Conservation (phyloP, 2,888 invertebrate species). For the Galerucella nymphaeae region DNA sequence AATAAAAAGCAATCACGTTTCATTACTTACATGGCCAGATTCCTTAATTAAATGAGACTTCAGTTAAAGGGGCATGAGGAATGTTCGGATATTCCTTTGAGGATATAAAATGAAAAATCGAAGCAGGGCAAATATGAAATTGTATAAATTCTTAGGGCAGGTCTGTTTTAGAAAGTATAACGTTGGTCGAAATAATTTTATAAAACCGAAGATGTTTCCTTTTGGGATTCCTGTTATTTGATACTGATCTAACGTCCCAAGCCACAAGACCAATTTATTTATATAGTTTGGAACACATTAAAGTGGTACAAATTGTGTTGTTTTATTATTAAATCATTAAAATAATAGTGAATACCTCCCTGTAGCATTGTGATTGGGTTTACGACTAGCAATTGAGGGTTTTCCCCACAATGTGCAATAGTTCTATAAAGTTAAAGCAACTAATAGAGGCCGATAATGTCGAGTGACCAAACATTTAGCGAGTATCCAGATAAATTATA, state of each 20-base stretch:
- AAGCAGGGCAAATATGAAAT: not conserved
- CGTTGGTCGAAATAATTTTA: no score
- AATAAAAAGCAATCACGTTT: not conserved
- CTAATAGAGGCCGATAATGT: not conserved
- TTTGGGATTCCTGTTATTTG: no score
- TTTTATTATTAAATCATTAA: no score
- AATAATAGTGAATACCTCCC: not conserved
- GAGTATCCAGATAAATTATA: not conserved
- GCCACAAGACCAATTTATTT: no score
- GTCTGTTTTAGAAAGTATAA: no score
- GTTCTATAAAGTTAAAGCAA: not conserved
- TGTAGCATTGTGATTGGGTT: not conserved
- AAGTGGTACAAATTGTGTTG: no score
- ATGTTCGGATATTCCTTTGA: constrained; percentile 2
- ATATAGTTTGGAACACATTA: no score
- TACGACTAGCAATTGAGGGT: not conserved
- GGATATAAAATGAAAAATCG: not conserved
- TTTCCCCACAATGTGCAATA: not conserved
- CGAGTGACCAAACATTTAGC: not conserved
- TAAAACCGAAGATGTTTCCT: no score
- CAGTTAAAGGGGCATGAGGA: not conserved
- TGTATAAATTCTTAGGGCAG: not conserved
- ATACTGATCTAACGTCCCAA: no score
- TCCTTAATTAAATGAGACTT: not conserved
- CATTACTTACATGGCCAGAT: not conserved